Percentiles rank a stretch among this genome's conserved stretches.
Evolutionary conservation across 2,797 vertebrate genomes (phyloP).

Genomic region (Balearica regulorum): DNA sequence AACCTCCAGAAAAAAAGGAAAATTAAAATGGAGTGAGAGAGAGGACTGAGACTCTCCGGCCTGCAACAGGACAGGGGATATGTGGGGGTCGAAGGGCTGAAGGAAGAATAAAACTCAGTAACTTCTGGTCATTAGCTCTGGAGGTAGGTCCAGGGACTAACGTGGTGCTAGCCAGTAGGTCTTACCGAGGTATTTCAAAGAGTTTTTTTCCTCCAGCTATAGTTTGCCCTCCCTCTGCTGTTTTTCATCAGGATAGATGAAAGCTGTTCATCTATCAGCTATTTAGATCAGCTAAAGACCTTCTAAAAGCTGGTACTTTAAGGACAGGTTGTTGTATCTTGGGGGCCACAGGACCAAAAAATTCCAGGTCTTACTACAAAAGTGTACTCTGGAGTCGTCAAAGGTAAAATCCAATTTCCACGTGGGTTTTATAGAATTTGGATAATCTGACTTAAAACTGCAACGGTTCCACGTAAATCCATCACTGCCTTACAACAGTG

Average conservation of each 20-base stretch:
- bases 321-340: background rate
- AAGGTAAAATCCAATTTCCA: slow-evolving; percentile 32
- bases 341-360: background rate
- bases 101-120: background rate
- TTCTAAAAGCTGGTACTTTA: background rate
- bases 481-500: background rate
- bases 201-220: background rate
- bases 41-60: background rate
- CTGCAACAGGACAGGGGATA: background rate
- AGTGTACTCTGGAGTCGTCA: background rate
- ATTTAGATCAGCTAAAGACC: background rate
- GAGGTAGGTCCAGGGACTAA: background rate
- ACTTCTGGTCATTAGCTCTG: background rate
- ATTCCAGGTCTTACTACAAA: background rate
- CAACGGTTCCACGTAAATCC: background rate
- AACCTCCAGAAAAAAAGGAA: background rate
- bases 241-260: background rate
- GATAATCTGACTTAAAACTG: slow-evolving; percentile 25
- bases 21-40: background rate
- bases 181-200: background rate
- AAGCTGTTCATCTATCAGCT: background rate
- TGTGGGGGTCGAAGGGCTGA: fast-evolving
- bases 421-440: background rate
- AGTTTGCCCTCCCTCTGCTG: background rate
- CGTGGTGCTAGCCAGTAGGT: background rate